Evolutionary conservation across 2,113 vertebrate genomes (phyloP), one percentile per base, ranked within the genome.

Genomic region (Heteronetta atricapilla): DNA sequence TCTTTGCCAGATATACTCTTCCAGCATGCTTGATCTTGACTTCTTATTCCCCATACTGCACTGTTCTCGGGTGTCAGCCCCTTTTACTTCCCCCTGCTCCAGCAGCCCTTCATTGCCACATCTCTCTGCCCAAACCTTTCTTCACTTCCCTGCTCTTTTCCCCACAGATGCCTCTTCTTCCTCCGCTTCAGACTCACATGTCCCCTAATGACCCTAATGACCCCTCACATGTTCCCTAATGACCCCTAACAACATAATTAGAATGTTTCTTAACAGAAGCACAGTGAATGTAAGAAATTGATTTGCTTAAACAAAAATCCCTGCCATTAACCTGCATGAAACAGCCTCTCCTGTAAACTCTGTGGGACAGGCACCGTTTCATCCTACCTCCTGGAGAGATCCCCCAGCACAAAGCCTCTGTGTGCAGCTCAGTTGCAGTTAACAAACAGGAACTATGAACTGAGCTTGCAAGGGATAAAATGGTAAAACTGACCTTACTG

Each of bases 371-470:
- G 48, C 48, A 58, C 10, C 0, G 0, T 89, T 82, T 88, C 64
- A 75, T 93, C 42, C 77, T 79, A 62, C 59, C 19, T 89, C 50
- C 80, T 52, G 79, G 58, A 94, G 28, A 69, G 22, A 85, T 74
- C 22, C 40, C 74, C 84, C 82, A 80, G 78, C 78, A 91, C 73
- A 95, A 95, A 95, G 64, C 33, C 34, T 83, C 76, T 86, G 60
- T 62, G 40, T 59, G 56, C 60, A 86, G 68, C 75, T 83, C 75
- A 74, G 60, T 33, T 81, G 64, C 72, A 88, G 84, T 89, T 90
- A 95, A 80, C 74, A 94, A 96, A 95, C 59, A 95, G 72, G 64
- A 95, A 91, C 80, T 77, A 90, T 83, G 91, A 91, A 90, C 79
- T 36, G 84, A 93, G 78, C 63, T 93, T 96, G 74, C 55, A 66